Conservation (phyloP, 2,113 vertebrate species). For the Limanda limanda region DNA sequence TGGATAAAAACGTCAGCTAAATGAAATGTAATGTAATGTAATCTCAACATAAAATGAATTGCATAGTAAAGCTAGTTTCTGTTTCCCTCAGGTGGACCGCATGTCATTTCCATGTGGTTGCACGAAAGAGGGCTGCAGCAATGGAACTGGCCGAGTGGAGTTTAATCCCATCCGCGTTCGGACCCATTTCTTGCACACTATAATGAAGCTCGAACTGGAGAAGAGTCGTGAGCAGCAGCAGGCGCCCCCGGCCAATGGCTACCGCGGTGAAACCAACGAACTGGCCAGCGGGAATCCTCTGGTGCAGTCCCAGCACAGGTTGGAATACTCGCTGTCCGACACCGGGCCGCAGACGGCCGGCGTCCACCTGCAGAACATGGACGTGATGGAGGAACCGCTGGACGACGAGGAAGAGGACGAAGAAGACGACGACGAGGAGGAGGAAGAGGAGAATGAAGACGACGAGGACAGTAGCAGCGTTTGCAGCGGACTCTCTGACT, state of each 20-base stretch:
- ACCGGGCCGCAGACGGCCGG: constrained; percentile 85
- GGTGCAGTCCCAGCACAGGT: constrained; percentile 84
- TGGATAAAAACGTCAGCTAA: no score
- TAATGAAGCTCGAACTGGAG: constrained; percentile 99
- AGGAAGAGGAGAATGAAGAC: constrained; percentile 84
- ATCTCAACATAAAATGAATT: not conserved
- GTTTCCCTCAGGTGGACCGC: constrained; percentile 92
- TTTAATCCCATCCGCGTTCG: constrained; percentile 99
- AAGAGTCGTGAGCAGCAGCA: constrained; percentile 95
- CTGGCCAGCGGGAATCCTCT: constrained; percentile 84
- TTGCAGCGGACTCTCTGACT: constrained; percentile 95
- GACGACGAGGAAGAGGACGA: constrained; percentile 91
- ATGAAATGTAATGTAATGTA: no score
- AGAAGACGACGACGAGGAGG: constrained; percentile 81
- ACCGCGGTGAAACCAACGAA: constrained; percentile 85
- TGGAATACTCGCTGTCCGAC: constrained; percentile 91
- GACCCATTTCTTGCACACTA: constrained; percentile 99
- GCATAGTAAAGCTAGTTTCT: constrained; percentile 2
- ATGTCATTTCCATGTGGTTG: constrained; percentile 99
- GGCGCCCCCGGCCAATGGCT: constrained; percentile 86
- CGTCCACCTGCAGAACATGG: constrained; percentile 89
- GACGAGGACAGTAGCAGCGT: constrained; percentile 97
- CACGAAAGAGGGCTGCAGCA: constrained; percentile 98
- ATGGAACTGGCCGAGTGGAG: constrained; percentile 95
- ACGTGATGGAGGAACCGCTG: constrained; percentile 88